Percentiles rank a stretch among this genome's conserved stretches.
These are phyloP conservation scores for human DNA, from an alignment of 2,113 vertebrate genomes.

Conservation along the genomic window GRCh38 chr1:12472001-12472500, in stretches of 20 bases:
- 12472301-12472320: neutral
- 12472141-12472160: constrained; percentile 7
- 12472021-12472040: no score
- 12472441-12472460: neutral
- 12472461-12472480: neutral
- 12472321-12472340: neutral
- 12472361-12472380: neutral
- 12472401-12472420: neutral
- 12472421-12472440: neutral
- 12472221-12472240: neutral
- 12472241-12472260: neutral
- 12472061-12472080: neutral
- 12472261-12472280: neutral
- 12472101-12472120: neutral
- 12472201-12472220: neutral
- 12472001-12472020: neutral
- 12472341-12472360: neutral
- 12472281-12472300: neutral
- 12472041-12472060: no score
- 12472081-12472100: neutral
- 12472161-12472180: neutral
- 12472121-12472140: neutral
- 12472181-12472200: neutral
- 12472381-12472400: neutral
- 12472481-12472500: neutral